These are phyloP conservation scores for Drosophila lacteicornis DNA, from an alignment of 1,140 invertebrate species.

Conservation along the genomic window DNA sequence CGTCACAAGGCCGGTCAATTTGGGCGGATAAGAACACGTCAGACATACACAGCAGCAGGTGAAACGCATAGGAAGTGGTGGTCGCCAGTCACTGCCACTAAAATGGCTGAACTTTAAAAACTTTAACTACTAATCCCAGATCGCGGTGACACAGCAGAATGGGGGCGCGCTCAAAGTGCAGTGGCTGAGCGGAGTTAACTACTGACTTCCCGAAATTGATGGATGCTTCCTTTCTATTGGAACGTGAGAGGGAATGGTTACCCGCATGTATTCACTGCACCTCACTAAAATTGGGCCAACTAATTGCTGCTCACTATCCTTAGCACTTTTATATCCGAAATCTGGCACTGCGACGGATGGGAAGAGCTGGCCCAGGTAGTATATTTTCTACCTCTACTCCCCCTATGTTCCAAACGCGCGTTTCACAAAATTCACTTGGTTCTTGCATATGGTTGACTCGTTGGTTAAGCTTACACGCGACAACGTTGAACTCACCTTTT, in stretches of 20 bases:
- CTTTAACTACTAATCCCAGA: conserved; percentile 6
- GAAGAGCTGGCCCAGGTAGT: conserved; percentile 10
- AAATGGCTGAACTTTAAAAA: conserved; percentile 31
- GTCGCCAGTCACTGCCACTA: background rate
- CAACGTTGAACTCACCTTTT: conserved; percentile 5
- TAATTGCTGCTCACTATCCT: background rate
- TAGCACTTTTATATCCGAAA: conserved; percentile 12
- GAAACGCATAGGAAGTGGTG: background rate
- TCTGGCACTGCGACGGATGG: background rate
- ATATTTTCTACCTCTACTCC: background rate
- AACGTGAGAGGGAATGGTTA: background rate
- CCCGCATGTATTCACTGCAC: conserved; percentile 8
- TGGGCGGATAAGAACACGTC: conserved; percentile 31
- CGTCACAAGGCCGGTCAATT: conserved; percentile 19
- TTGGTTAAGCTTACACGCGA: background rate
- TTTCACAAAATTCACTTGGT: background rate
- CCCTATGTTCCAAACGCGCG: background rate
- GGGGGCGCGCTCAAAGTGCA: conserved; percentile 35
- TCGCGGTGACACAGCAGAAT: conserved; percentile 20
- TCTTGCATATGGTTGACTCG: background rate
- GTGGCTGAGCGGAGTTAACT: background rate
- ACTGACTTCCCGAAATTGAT: conserved; percentile 3
- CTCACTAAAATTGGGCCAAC: background rate
- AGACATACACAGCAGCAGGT: conserved; percentile 20
- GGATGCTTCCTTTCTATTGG: background rate